Percentiles rank a stretch among this genome's conserved stretches.
phyloP scores from a whole-genome alignment of 2,888 invertebrate genomes.

The Bugula neritina region DNA sequence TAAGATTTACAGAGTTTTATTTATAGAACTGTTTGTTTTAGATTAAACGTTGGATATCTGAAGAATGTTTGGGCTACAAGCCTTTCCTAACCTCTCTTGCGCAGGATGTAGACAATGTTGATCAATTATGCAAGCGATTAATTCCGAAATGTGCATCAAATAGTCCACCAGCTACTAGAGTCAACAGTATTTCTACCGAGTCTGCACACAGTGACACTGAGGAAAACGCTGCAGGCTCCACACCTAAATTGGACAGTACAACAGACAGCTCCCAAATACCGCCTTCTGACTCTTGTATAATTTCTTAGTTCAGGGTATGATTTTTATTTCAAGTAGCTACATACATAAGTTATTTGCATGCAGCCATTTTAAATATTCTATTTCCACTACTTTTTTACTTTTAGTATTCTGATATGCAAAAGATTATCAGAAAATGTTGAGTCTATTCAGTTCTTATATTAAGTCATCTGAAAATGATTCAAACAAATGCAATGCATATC shows the following conservation, averaged over 20 bases:
- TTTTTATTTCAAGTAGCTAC: too few relatives aligned
- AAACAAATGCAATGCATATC: too few relatives aligned
- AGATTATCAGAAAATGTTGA: too few relatives aligned
- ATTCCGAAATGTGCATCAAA: not conserved
- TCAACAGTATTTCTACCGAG: conserved; percentile 3
- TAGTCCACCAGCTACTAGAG: not conserved
- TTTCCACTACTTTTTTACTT: too few relatives aligned
- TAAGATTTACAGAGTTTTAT: too few relatives aligned
- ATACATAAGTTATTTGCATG: too few relatives aligned
- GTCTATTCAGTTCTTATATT: too few relatives aligned
- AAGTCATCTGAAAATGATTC: too few relatives aligned
- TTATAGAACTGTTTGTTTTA: too few relatives aligned
- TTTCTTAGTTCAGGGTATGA: conserved; percentile 9
- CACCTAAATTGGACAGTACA: not conserved
- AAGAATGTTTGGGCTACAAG: conserved; percentile 50
- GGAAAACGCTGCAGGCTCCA: not conserved
- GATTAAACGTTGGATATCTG: conserved; percentile 20
- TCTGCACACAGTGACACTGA: conserved; percentile 3
- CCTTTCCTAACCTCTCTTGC: conserved; percentile 40
- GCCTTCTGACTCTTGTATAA: conserved; percentile 10
- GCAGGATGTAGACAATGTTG: not conserved
- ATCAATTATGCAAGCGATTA: not conserved
- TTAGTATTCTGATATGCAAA: too few relatives aligned
- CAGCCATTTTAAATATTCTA: too few relatives aligned
- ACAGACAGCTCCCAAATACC: not conserved